Evolutionary conservation across 2,113 vertebrate genomes (phyloP).

Genomic region (Sturnus vulgaris): DNA sequence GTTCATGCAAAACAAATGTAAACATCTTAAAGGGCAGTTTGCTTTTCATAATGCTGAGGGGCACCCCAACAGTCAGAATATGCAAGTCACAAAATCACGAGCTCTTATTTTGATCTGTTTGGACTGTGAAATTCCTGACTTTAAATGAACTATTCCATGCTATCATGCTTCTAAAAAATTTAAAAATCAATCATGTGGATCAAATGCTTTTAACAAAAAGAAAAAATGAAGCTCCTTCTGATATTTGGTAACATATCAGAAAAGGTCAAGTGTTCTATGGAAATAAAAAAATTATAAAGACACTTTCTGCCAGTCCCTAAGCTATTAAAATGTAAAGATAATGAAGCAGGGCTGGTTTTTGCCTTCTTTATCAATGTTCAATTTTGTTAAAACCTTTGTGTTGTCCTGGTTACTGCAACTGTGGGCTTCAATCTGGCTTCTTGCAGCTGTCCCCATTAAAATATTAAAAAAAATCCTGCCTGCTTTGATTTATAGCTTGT

Average conservation of each 20-base stretch:
- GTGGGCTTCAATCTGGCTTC: neutral
- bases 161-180: neutral
- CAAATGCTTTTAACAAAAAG: slow-evolving; percentile 2
- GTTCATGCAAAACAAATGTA: neutral
- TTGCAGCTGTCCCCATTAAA: neutral
- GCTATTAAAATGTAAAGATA: slow-evolving; percentile 8
- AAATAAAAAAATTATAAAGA: neutral
- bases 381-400: slow-evolving; percentile 8
- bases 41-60: neutral
- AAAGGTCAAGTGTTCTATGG: neutral
- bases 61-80: neutral
- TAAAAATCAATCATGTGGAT: neutral
- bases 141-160: neutral
- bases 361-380: neutral
- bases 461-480: neutral
- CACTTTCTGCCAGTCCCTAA: neutral
- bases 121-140: neutral
- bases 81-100: neutral
- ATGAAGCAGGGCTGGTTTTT: neutral
- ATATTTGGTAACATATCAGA: neutral
- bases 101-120: neutral
- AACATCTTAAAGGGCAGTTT: neutral
- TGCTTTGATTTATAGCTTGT: neutral
- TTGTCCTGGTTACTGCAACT: slow-evolving; percentile 35
- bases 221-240: neutral